These are phyloP conservation scores for Pseudorectes ferrugineus DNA, from an alignment of 2,113 vertebrate genomes.

Conservation along the genomic window DNA sequence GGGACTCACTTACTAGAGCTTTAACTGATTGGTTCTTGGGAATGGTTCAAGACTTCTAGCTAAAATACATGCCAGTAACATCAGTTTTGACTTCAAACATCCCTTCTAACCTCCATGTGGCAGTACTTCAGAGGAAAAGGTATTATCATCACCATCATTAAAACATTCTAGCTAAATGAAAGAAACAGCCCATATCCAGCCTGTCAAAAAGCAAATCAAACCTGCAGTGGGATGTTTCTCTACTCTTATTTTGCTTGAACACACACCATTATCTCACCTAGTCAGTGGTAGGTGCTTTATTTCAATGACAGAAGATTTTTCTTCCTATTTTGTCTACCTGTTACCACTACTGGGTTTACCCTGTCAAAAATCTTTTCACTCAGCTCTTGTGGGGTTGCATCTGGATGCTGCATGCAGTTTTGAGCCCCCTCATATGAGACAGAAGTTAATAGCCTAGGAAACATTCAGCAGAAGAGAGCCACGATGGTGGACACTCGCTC, in stretches of 20 bases:
- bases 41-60: neutral
- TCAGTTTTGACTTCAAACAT: neutral
- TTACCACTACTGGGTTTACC: rapidly evolving
- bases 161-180: neutral
- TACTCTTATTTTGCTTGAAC: neutral
- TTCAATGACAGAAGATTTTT: neutral
- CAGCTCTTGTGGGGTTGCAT: neutral
- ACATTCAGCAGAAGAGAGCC: neutral
- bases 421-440: neutral
- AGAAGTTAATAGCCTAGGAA: neutral
- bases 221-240: neutral
- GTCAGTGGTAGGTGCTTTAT: neutral
- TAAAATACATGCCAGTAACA: neutral
- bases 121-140: neutral
- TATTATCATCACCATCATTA: neutral
- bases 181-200: neutral
- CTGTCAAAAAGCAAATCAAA: neutral
- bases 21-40: neutral
- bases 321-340: neutral
- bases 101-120: neutral
- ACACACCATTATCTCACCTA: too few relatives aligned
- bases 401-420: neutral
- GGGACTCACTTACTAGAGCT: neutral
- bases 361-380: neutral
- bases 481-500: neutral